Base-by-base conservation (phyloP, 2,888 invertebrate genomes). In the Apeira syringaria region DNA sequence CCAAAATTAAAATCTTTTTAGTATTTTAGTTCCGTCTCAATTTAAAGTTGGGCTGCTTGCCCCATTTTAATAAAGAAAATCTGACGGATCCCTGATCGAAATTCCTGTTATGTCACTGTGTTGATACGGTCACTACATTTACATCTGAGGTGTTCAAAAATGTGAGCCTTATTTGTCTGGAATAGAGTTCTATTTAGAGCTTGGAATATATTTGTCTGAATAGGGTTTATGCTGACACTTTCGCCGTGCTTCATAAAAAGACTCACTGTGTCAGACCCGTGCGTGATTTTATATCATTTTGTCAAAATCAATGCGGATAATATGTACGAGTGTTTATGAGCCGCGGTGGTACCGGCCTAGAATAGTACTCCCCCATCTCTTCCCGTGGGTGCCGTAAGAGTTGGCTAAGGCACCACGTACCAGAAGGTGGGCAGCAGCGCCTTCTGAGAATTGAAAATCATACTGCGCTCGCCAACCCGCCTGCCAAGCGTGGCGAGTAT, bases 171-270 rank as follows among this genome's bases (percentile, higher is more conserved):
- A 37, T 35, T 7, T 30, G 5, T 26, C 11, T 20, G 6, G 1
- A 32, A 46, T 56, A 64, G 33, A 46, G 61, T 56, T 44, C 33
- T 46, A 31, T 61, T 58, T 56, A 27, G 25, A 18, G n/a, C 5
- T 25, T 29, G 15, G 13, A 27, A 8, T 30, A 17, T 6, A 4
- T 13, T 40, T 44, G 30, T 28, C 18, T 33, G 27, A 17, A 13
- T 51, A 64, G 59, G 68, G 60, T 59, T n/a, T 63, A 47, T 67
- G 75, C 76, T 77, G 76, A 78, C 72, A 65, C 61, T 61, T 67
- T 63, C 47, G 56, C 53, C n/a, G 17, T 7, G 20, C 33, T 11
- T 41, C 30, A 3, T 7, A 20, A 20, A 20, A 9, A 11, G 5
- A n/a, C 20, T n/a, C 13, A 42, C 35, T 35, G 13, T 8, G 6